Conservation (phyloP, 92 coral and sea anemone species). For the Porites divaricata region DNA sequence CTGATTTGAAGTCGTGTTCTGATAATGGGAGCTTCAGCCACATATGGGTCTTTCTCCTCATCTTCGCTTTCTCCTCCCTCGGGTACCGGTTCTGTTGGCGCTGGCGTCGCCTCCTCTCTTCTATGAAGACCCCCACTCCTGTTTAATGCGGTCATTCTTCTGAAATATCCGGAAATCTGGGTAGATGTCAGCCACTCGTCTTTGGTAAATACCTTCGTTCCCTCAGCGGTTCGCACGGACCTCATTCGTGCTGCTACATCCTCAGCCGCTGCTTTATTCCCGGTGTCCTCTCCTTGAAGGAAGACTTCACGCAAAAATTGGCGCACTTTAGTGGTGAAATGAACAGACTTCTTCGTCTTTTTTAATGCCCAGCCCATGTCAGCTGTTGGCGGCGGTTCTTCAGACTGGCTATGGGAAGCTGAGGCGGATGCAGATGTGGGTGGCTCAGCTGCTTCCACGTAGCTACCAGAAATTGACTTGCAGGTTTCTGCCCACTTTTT, state of each 20-base stretch:
- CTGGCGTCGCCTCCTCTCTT: slow-evolving; percentile 2
- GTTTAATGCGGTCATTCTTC: slow-evolving; percentile 5
- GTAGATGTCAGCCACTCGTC: too few relatives aligned
- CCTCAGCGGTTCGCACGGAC: slow-evolving; percentile 1
- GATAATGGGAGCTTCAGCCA: slow-evolving; percentile 2
- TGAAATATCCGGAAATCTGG: neutral
- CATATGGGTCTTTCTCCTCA: slow-evolving; percentile 38
- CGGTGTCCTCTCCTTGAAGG: slow-evolving; percentile 34
- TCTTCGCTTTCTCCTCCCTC: neutral
- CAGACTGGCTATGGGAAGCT: slow-evolving; percentile 13
- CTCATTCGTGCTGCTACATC: slow-evolving; percentile 29
- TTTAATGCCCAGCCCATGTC: slow-evolving; percentile 11
- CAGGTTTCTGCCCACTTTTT: slow-evolving; percentile 21
- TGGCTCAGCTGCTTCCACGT: slow-evolving; percentile 1
- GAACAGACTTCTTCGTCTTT: slow-evolving; percentile 15
- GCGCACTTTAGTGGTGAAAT: slow-evolving; percentile 6
- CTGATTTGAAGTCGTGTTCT: too few relatives aligned
- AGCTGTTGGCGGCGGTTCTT: slow-evolving; percentile 4
- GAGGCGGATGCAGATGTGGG: neutral
- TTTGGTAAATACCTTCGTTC: neutral
- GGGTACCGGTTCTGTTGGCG: slow-evolving; percentile 19
- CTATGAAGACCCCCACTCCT: slow-evolving; percentile 8
- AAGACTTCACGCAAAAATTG: slow-evolving; percentile 11
- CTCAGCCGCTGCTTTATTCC: slow-evolving; percentile 16
- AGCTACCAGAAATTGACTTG: slow-evolving; percentile 7